These are phyloP conservation scores for Cynodonichthys magdalenae DNA, from an alignment of 2,797 vertebrate species.

Conservation along the genomic window DNA sequence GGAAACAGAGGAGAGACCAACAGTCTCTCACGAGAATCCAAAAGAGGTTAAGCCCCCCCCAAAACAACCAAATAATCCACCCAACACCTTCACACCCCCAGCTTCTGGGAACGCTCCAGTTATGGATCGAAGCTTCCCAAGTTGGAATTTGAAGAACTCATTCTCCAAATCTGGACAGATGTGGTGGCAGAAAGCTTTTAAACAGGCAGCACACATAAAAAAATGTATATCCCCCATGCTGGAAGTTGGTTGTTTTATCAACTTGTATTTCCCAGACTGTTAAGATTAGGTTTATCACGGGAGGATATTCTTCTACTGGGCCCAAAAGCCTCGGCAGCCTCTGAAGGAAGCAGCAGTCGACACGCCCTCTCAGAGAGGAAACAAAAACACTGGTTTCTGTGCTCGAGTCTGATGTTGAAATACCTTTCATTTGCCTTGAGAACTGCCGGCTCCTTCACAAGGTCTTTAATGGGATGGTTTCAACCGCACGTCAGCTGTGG, in stretches of 20 bases:
- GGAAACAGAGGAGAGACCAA: slow-evolving; percentile 64
- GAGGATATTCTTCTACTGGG: slow-evolving; percentile 52
- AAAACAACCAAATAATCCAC: slow-evolving; percentile 64
- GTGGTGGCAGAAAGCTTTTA: slow-evolving; percentile 37
- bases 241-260: slow-evolving; percentile 77
- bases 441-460: slow-evolving; percentile 80
- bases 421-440: slow-evolving; percentile 68
- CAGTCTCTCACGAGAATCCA: slow-evolving; percentile 69
- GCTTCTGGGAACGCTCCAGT: slow-evolving; percentile 51
- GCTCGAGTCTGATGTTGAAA: slow-evolving; percentile 70
- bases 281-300: slow-evolving; percentile 59
- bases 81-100: slow-evolving; percentile 67
- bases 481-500: slow-evolving; percentile 69
- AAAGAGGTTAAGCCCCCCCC: slow-evolving; percentile 70
- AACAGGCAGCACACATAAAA: slow-evolving; percentile 44
- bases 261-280: slow-evolving; percentile 48
- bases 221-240: slow-evolving; percentile 67
- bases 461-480: slow-evolving; percentile 81
- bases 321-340: slow-evolving; percentile 64
- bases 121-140: slow-evolving; percentile 41
- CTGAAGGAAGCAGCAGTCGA: slow-evolving; percentile 62
- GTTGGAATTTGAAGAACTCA: slow-evolving; percentile 56
- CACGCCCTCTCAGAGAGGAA: slow-evolving; percentile 59
- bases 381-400: slow-evolving; percentile 71
- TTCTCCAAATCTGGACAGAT: slow-evolving; percentile 75